Evolutionary conservation across 2,797 vertebrate genomes (phyloP), one percentile per base, ranked within the genome.

Genomic region (Poecilia wingei): DNA sequence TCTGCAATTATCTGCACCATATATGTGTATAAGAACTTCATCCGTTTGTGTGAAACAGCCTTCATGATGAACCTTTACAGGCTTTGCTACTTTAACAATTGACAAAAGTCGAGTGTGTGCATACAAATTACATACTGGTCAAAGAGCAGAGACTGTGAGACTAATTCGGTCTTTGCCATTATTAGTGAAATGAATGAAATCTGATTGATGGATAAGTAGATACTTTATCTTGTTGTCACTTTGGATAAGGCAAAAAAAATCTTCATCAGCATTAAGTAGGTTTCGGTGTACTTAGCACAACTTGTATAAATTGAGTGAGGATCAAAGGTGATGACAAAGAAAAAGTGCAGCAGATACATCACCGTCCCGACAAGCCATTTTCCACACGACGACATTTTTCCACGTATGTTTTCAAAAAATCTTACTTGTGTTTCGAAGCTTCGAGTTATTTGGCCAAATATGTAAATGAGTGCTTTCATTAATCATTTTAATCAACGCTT

Each of bases 241-340:
- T 75, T 76, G 87, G 90, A 88, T 89, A 39, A 82, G 89, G 77
- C 25, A 84, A 53, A 78, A 70, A 85, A 70, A 82, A 78, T 77
- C 75, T 90, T 74, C 88, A 75, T 89, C 88, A 87, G 85, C 43
- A 10, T 72, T 77, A 33, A 79, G 75, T 82, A 73, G 85, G 72
- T 84, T 80, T 84, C 39, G 66, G 76, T 51, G 70, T 84, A 77
- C 84, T 87, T 88, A 82, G 53, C 75, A 75, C 41, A 57, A 22
- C 59, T 73, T 80, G 77, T 47, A 77, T 76, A 73, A 16, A 84
- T 82, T 73, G 84, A 83, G 75, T 57, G 76, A 20, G 84, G 87
- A 77, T 86, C 87, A 89, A 45, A 87, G 89, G 88, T 90, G 72
- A 82, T 72, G 43, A 28, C 43, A 9, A 36, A 49, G 36, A 84